These are phyloP conservation scores for Montipora capitata DNA, from an alignment of 92 coral and sea anemone genomes.

Conservation along the genomic window DNA sequence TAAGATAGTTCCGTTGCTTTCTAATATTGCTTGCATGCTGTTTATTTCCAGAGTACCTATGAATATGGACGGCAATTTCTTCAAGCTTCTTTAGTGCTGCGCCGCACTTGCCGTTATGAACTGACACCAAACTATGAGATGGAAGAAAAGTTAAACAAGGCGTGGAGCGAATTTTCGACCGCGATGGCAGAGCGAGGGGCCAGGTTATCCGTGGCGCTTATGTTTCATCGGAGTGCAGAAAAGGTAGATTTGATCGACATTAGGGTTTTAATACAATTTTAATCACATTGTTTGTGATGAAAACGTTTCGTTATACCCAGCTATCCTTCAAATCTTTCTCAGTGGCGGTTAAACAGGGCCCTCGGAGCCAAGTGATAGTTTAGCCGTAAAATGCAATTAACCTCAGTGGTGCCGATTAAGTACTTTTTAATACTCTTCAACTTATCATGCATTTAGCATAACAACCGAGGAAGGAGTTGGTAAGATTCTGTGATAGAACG, in stretches of 20 bases:
- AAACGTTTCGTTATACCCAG: no score
- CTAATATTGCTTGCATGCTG: neutral
- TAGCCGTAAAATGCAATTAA: no score
- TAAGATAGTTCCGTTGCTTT: neutral
- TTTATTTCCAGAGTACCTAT: slow-evolving; percentile 80
- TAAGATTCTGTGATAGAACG: no score
- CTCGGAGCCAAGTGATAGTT: no score
- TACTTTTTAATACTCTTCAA: no score
- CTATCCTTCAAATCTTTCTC: no score
- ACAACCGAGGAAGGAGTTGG: no score
- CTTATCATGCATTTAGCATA: no score
- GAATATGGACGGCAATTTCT: slow-evolving; percentile 96
- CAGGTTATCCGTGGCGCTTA: slow-evolving; percentile 92
- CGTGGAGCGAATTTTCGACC: slow-evolving; percentile 86
- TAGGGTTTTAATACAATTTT: no score
- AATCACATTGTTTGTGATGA: no score
- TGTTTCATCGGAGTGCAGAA: slow-evolving; percentile 96
- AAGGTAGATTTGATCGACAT: slow-evolving; percentile 60
- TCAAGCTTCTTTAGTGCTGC: slow-evolving; percentile 92
- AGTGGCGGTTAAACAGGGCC: no score
- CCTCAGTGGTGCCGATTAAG: no score
- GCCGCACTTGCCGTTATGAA: slow-evolving; percentile 96
- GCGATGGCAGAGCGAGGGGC: slow-evolving; percentile 96
- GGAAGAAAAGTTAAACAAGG: slow-evolving; percentile 88
- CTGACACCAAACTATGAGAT: slow-evolving; percentile 89